Base-by-base conservation (phyloP, 1,140 invertebrate species). In the Sipha flava region DNA sequence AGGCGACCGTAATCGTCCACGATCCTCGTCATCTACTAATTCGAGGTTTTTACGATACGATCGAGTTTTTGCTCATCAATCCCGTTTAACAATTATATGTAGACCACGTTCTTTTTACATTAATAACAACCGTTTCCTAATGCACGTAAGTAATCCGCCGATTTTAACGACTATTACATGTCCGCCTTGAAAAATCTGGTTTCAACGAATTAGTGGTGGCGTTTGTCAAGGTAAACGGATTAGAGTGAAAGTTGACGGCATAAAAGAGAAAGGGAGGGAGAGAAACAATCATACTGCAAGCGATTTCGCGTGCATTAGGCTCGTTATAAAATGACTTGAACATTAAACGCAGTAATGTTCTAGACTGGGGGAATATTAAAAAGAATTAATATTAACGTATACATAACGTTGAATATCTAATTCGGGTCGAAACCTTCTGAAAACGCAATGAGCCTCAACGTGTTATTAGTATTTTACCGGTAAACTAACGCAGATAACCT, bases 391-490 rank as follows among this genome's bases (percentile, higher is more conserved):
- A 70, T 70, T 47, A 70, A 70, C 66, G 47, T 70, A 70, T n/a
- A 16, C n/a, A 47, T 70, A 70, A 49, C 37, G 37, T 70, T 49
- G 66, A 16, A 59, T 59, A 59, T 29, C 23, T 45, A 70, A 45
- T 70, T 70, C 23, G 14, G 66, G 18, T 6, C 29, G 47, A 70
- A 29, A 49, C 43, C 40, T 52, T 52, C 49, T 23, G 16, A 49
- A 70, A 70, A 70, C 66, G 66, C 66, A 70, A 45, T 70, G 40
- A 18, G 10, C 23, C 7, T 16, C 31, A 47, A 70, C 66, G 43
- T 70, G 66, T 45, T 70, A 70, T 70, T 70, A 70, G 66, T 70
- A 43, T 70, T 70, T 70, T 70, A 47, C 43, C n/a, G 16, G 66
- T 31, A 47, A 47, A 70, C 66, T 47, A 49, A 26, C 43, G 66